These are phyloP conservation scores for Sebastes hubbsi DNA, from an alignment of 2,797 vertebrate genomes.

Conservation along the genomic window DNA sequence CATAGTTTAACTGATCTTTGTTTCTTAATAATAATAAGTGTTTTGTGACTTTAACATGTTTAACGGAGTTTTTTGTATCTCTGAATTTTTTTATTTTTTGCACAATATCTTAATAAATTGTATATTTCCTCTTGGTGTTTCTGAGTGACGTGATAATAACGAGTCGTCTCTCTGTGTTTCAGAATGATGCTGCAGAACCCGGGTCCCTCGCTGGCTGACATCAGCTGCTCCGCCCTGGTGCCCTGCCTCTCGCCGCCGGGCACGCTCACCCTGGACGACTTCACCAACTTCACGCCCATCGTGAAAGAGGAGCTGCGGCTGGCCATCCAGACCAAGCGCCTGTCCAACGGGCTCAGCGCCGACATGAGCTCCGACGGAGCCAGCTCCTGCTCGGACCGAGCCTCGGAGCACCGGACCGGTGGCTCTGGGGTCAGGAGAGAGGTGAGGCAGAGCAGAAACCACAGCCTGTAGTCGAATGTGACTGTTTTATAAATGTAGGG, in stretches of 20 bases:
- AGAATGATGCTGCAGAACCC: slow-evolving; percentile 97
- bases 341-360: slow-evolving; percentile 85
- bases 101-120: no score
- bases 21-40: background rate
- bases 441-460: slow-evolving; percentile 50
- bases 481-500: no score
- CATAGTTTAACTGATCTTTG: no score
- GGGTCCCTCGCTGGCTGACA: slow-evolving; percentile 90
- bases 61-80: background rate
- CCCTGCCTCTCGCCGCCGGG: slow-evolving; percentile 93
- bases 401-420: background rate
- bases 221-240: slow-evolving; percentile 93
- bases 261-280: slow-evolving; percentile 93
- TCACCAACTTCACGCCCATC: slow-evolving; percentile 90
- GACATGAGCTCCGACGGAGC: slow-evolving; percentile 81
- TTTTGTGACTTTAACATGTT: background rate
- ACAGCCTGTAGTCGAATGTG: no score
- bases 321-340: slow-evolving; percentile 90
- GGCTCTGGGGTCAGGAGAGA: slow-evolving; percentile 54
- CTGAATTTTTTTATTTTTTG: background rate
- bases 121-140: background rate
- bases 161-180: background rate
- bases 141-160: background rate
- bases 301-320: slow-evolving; percentile 95
- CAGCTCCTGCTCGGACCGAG: slow-evolving; percentile 80